phyloP scores from a whole-genome alignment of 2,113 vertebrate species.

The Meles meles region DNA sequence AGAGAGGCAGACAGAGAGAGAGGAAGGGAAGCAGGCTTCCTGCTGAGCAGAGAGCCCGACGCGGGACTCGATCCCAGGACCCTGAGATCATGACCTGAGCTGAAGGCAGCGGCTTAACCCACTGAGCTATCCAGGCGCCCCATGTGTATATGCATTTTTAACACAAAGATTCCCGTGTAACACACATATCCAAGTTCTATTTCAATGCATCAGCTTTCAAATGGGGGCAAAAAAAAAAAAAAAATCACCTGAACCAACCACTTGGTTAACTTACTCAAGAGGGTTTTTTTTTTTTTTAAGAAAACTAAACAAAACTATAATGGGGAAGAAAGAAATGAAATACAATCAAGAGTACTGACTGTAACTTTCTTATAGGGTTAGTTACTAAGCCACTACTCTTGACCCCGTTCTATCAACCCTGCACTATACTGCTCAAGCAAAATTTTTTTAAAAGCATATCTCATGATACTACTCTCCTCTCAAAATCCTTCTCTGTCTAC shows the following conservation, averaged over 20 bases:
- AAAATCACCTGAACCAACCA: conserved; percentile 12
- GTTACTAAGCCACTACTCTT: no score
- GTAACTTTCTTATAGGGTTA: neutral
- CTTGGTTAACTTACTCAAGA: neutral
- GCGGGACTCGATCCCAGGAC: no score
- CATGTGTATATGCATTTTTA: neutral
- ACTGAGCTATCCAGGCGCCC: no score
- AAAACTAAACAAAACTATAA: neutral
- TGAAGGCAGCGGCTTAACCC: no score
- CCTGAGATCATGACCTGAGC: no score
- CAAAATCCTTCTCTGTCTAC: neutral
- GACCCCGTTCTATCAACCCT: no score
- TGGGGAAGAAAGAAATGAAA: neutral
- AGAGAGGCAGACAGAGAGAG: no score
- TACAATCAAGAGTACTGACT: neutral
- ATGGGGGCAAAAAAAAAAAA: neutral
- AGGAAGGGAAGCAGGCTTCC: no score
- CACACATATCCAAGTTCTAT: neutral
- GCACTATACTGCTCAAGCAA: neutral
- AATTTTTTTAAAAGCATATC: neutral
- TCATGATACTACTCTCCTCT: neutral
- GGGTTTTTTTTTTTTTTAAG: neutral
- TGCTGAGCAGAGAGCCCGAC: no score
- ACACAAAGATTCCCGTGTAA: neutral
- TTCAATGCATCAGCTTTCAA: conserved; percentile 9